These are phyloP conservation scores for Caenorhabditis angaria DNA, from an alignment of 2,888 invertebrate genomes.

Conservation along the genomic window DNA sequence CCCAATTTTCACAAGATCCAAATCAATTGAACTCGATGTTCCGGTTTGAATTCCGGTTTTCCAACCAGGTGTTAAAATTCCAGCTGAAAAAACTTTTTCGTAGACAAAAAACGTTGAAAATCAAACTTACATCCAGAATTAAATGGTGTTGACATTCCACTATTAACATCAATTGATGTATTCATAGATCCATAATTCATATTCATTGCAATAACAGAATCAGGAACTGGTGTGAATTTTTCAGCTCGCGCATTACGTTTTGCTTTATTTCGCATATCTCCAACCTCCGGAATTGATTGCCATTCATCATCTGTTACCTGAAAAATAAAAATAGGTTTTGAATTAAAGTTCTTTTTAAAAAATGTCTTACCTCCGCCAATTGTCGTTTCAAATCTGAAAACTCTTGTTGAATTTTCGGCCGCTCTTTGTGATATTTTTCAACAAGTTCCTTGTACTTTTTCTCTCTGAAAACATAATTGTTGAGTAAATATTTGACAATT, in stretches of 20 bases:
- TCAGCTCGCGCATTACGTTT: constrained; percentile 93
- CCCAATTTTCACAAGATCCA: constrained; percentile 97
- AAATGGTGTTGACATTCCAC: constrained; percentile 59
- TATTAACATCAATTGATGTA: constrained; percentile 82
- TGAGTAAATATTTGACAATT: neutral
- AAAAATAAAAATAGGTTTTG: constrained; percentile 9
- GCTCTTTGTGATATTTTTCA: constrained; percentile 95
- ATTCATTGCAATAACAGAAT: constrained; percentile 90
- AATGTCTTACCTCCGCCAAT: constrained; percentile 75
- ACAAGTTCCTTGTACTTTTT: constrained; percentile 79
- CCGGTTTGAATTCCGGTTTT: constrained; percentile 77
- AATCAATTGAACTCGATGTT: constrained; percentile 76
- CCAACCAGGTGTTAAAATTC: constrained; percentile 81
- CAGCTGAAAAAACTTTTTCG: constrained; percentile 44
- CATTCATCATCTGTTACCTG: constrained; percentile 86
- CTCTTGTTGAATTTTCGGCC: constrained; percentile 98
- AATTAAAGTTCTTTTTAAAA: neutral
- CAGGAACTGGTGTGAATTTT: constrained; percentile 95
- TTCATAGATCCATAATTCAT: constrained; percentile 76
- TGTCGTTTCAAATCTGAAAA: constrained; percentile 91
- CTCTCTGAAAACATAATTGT: constrained; percentile 75
- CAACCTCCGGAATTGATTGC: constrained; percentile 96
- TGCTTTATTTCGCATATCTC: constrained; percentile 96
- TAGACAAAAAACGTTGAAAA: constrained; percentile 3
- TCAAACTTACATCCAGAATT: constrained; percentile 29